These are phyloP conservation scores for Lacerta agilis DNA, from an alignment of 2,797 vertebrate genomes.

Conservation along the genomic window DNA sequence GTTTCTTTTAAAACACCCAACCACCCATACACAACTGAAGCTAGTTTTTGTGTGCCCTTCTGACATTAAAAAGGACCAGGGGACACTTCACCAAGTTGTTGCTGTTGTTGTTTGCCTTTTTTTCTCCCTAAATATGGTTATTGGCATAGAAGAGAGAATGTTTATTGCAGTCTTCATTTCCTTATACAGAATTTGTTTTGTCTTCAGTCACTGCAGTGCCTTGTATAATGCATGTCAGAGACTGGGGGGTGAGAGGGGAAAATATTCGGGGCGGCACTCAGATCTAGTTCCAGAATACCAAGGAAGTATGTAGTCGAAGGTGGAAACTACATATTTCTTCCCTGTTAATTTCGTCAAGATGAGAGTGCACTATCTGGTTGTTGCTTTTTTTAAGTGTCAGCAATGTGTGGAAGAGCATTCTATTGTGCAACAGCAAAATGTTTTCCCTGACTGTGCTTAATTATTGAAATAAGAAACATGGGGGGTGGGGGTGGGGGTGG, in stretches of 20 bases:
- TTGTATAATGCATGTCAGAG: conserved; percentile 52
- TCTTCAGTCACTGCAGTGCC: conserved; percentile 62
- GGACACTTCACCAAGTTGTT: conserved; percentile 52
- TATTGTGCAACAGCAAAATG: conserved; percentile 62
- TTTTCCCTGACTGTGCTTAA: conserved; percentile 64
- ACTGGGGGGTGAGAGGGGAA: conserved; percentile 38
- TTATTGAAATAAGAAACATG: conserved; percentile 70
- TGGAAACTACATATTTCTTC: conserved; percentile 66
- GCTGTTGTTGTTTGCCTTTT: neutral
- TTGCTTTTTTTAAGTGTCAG: conserved; percentile 53
- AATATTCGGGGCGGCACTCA: conserved; percentile 43
- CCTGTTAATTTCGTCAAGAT: conserved; percentile 71
- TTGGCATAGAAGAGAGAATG: conserved; percentile 50
- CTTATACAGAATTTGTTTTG: conserved; percentile 67
- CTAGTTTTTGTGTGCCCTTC: conserved; percentile 49
- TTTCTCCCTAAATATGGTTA: conserved; percentile 39
- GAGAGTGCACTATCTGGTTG: conserved; percentile 57
- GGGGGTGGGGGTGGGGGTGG: neutral
- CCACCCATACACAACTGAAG: conserved; percentile 25
- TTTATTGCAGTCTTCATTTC: conserved; percentile 67
- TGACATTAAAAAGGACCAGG: conserved; percentile 52
- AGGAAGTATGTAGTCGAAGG: conserved; percentile 56
- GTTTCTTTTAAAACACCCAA: conserved; percentile 34
- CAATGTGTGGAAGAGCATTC: conserved; percentile 63
- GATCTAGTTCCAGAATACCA: conserved; percentile 51